Evolutionary conservation across 2,888 invertebrate species (phyloP), one percentile per base, ranked within the genome.

Genomic region (Scaptodrosophila latifasciaeformis): DNA sequence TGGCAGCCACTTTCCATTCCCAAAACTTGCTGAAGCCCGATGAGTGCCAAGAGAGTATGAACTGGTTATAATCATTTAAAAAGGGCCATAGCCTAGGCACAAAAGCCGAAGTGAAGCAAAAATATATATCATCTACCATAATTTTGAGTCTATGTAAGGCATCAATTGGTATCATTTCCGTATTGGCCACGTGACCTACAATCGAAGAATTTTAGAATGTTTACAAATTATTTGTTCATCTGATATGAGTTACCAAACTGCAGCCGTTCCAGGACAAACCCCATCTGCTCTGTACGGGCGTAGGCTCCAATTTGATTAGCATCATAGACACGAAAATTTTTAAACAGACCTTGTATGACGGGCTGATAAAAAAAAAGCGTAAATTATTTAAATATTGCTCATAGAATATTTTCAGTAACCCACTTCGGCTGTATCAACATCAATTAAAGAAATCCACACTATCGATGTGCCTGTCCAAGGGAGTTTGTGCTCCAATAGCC

Each of bases 111-210:
- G 90, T 89, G 49, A 90, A 88, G 62, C 90, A 89, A 83, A 88
- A 91, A 69, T 91, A 92, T 50, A 92, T 88, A 70, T 92, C 90
- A 68, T 92, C 90, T 15, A 87, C 68, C 91, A 92, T 91, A 3
- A 91, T 72, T 58, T 89, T 89, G 40, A 90, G 86, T 46, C 89
- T 87, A 13, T 85, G 67, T 10, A 90, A 86, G 0, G 90, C 88
- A 51, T 90, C 88, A 62, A 89, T 87, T 0, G 90, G 89, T 61
- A 92, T 87, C 67, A 91, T 90, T 31, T 89, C 89, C 2, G 90
- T 90, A 61, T 92, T 89, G 0, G 91, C 91, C 79, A 89, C 90
- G 67, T 89, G 88, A 10, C 91, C 91, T 91, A 15, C 2, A 27
- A 2, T 6, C 1, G 30, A 30, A 2, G 15, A 37, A 37, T n/a